Percentiles rank a stretch among this genome's conserved stretches.
phyloP scores from a whole-genome alignment of 2,797 vertebrate genomes.

The Aselliscus stoliczkanus region DNA sequence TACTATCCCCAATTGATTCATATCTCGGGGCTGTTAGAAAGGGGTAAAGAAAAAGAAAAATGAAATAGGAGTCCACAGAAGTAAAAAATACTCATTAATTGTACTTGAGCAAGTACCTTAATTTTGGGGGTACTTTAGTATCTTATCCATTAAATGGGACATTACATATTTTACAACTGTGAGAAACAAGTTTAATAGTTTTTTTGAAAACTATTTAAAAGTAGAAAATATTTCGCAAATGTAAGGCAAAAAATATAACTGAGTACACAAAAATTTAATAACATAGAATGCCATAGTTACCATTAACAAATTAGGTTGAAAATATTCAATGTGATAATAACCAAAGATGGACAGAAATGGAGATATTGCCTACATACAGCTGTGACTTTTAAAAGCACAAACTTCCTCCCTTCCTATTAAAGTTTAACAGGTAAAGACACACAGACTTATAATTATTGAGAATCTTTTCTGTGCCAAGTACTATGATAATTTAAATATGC shows the following conservation, averaged over 20 bases:
- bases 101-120: not conserved
- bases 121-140: not conserved
- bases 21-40: not conserved
- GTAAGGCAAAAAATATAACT: not conserved
- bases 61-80: not conserved
- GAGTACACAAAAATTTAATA: not conserved
- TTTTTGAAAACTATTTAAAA: not conserved
- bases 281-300: not conserved
- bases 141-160: not conserved
- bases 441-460: not conserved
- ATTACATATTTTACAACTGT: not conserved
- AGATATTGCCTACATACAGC: not conserved
- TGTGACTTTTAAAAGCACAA: not conserved
- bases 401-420: not conserved
- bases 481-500: not conserved
- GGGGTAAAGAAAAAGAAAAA: not conserved
- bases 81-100: not conserved
- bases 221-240: not conserved
- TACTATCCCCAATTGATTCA: not conserved
- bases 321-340: not conserved
- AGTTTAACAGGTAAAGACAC: not conserved
- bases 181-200: not conserved
- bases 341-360: not conserved
- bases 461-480: not conserved
- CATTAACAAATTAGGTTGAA: not conserved